phyloP scores from a whole-genome alignment of 2,797 vertebrate species.

The Siniperca obscura region DNA sequence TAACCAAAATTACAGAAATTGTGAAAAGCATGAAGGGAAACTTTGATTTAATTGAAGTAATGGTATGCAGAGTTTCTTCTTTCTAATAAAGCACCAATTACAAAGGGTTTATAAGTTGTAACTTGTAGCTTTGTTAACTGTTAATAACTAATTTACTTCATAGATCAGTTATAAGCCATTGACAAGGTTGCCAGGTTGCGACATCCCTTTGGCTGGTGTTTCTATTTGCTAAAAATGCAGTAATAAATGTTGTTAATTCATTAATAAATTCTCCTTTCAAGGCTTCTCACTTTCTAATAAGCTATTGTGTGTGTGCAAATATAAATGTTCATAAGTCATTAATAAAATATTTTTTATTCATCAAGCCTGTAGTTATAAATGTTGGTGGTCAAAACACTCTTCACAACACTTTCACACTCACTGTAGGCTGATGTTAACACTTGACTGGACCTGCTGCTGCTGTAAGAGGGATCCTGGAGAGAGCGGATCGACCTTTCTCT shows the following conservation, averaged over 20 bases:
- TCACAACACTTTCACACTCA: no score
- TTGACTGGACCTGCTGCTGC: conserved; percentile 36
- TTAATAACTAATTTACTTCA: neutral
- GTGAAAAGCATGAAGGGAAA: neutral
- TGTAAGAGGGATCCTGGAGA: conserved; percentile 3
- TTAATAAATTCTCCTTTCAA: neutral
- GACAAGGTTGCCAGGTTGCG: neutral
- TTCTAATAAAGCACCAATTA: neutral
- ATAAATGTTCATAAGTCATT: neutral
- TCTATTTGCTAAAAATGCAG: neutral
- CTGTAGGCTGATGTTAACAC: conserved; percentile 8
- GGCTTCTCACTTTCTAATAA: neutral
- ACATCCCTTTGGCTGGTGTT: neutral
- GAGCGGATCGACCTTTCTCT: conserved; percentile 16
- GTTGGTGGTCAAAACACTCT: neutral
- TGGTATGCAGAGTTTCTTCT: neutral
- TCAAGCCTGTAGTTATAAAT: neutral
- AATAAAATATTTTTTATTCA: neutral
- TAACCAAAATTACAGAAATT: neutral
- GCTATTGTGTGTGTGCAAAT: neutral
- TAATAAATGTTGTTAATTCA: neutral
- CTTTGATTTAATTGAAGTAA: neutral
- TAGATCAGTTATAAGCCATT: neutral
- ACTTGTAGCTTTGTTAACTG: neutral
- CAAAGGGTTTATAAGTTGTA: neutral